Evolutionary conservation across 2,113 vertebrate species (phyloP).

Genomic region (Herpetotheres cachinnans): DNA sequence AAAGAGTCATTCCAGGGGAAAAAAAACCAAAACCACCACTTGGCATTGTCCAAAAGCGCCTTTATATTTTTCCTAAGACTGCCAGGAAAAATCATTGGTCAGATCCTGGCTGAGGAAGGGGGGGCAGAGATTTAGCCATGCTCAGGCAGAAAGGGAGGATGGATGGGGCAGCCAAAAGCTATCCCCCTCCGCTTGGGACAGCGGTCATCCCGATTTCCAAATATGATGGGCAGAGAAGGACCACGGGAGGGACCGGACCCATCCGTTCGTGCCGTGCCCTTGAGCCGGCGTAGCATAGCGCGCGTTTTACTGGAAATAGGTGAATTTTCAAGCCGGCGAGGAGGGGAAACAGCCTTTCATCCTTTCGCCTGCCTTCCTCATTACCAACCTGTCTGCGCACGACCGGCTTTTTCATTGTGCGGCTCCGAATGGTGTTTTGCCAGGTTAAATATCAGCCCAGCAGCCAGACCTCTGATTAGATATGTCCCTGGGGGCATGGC

Average conservation of each 20-base stretch:
- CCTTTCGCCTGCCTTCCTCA: neutral
- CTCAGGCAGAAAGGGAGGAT: too few species aligned
- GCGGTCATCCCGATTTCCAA: neutral
- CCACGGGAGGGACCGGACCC: neutral
- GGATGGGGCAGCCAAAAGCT: accelerated
- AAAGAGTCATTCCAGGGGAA: neutral
- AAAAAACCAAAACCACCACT: neutral
- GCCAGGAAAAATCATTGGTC: neutral
- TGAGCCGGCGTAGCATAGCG: accelerated
- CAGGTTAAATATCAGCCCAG: neutral
- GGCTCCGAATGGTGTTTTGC: neutral
- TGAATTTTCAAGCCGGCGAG: neutral
- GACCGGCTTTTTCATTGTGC: neutral
- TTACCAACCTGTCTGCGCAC: neutral
- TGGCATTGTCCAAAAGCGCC: neutral
- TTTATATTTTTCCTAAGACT: neutral
- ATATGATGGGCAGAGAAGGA: neutral
- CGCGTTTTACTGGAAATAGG: neutral
- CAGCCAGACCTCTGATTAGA: slow-evolving; percentile 38
- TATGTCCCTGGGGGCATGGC: neutral
- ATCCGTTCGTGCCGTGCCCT: neutral
- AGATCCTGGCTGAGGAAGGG: neutral
- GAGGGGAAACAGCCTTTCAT: neutral
- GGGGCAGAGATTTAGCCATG: neutral
- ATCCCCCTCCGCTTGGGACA: neutral